Evolutionary conservation across 2,113 vertebrate genomes (phyloP), one percentile per base, ranked within the genome.

Genomic region (Tringa solitaria): DNA sequence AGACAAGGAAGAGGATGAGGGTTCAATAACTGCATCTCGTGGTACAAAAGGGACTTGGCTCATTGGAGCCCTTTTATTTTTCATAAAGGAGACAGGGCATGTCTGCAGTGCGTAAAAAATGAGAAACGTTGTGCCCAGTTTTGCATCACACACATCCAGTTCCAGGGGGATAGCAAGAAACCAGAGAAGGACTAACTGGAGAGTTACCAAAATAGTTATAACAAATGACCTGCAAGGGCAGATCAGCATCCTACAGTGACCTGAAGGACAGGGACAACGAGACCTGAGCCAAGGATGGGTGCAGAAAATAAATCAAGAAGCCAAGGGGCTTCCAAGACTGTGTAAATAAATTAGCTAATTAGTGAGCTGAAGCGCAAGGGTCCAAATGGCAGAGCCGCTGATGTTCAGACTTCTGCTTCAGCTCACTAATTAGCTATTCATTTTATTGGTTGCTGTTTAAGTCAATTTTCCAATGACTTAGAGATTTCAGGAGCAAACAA

Each of bases 341-440:
- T n/a, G 26, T 60, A 51, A 90, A 85, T 51, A 46, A 85, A 86
- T 61, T 5, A 64, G 4, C 10, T 78, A 6, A 5, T 63, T 45
- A 53, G 30, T 43, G 39, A 82, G 50, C 28, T 70, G 54, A 78
- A 51, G 26, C 5, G 1, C 22, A 67, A 87, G 32, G 16, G 11
- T 41, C 32, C 10, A 11, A 63, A 53, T 1, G 12, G 26, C 54
- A 81, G 39, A 63, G 8, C 8, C 6, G 2, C 26, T 30, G 0
- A 59, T 4, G 0, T 54, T 80, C 1, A 0, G 48, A 73, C 18
- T 64, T 19, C 37, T 2, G 2, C 8, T 75, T 85, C 51, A 1
- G 0, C 43, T 91, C 48, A 35, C 43, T 60, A 59, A 70, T n/a
- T 50, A 82, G 32, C 12, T 70, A 30, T 43, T 70, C 8, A 68